phyloP scores from a whole-genome alignment of 2,797 vertebrate species.

The Schizopygopsis malacanthus region DNA sequence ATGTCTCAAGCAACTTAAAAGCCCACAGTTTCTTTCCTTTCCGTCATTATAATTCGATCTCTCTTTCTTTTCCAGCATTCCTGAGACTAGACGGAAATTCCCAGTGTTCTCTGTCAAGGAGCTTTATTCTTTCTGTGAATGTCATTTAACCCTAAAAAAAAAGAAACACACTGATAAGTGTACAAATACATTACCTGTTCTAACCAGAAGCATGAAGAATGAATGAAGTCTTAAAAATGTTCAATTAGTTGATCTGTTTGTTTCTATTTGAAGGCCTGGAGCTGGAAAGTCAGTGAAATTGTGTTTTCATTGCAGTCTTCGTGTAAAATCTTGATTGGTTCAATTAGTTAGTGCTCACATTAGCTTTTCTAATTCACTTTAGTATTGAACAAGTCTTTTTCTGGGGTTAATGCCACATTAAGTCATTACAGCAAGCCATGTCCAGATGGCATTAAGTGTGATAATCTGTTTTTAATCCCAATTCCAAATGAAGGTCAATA shows the following conservation, averaged over 20 bases:
- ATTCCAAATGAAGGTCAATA: slow-evolving; percentile 41
- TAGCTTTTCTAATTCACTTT: slow-evolving; percentile 51
- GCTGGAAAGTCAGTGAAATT: slow-evolving; percentile 33
- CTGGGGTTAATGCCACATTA: slow-evolving; percentile 45
- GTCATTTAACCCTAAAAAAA: slow-evolving; percentile 4
- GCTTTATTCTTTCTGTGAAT: slow-evolving; percentile 1
- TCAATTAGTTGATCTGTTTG: slow-evolving; percentile 19
- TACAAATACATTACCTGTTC: slow-evolving; percentile 1
- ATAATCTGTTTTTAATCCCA: slow-evolving; percentile 53
- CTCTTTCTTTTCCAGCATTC: slow-evolving; percentile 19
- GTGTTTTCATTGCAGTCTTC: slow-evolving; percentile 34
- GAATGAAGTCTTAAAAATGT: not conserved
- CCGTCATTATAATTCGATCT: not conserved
- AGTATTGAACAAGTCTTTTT: slow-evolving; percentile 49
- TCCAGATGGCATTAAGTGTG: slow-evolving; percentile 47
- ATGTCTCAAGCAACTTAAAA: slow-evolving; percentile 43
- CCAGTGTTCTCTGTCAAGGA: slow-evolving; percentile 17
- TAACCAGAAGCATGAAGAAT: not conserved
- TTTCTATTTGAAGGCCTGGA: slow-evolving; percentile 9
- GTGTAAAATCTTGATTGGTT: slow-evolving; percentile 46
- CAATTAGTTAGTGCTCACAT: slow-evolving; percentile 53
- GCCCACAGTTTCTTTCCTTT: slow-evolving; percentile 10
- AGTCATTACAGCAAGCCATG: slow-evolving; percentile 49
- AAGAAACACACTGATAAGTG: not conserved
- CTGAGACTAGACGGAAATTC: slow-evolving; percentile 26